Conservation (phyloP, 2,113 vertebrate species). For the Piliocolobus tephrosceles region DNA sequence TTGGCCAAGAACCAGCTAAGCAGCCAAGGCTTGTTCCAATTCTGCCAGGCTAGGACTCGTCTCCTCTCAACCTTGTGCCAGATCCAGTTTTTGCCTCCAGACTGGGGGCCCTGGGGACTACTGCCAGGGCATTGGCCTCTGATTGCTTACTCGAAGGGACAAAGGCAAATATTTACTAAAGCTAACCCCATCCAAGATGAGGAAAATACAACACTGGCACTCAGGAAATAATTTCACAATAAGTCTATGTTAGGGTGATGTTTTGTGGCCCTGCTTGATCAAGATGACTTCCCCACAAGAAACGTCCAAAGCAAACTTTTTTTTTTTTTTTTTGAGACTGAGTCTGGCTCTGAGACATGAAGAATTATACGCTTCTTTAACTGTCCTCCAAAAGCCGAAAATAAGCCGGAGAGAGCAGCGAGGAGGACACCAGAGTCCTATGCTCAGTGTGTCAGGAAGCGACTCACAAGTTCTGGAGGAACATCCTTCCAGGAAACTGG, state of each 20-base stretch:
- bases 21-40: background rate
- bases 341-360: background rate
- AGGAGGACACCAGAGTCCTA: background rate
- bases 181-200: background rate
- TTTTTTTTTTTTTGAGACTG: no score
- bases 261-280: conserved; percentile 55
- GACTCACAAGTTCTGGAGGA: background rate
- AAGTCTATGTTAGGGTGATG: background rate
- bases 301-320: conserved; percentile 33
- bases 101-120: background rate
- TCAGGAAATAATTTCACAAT: conserved; percentile 51
- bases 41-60: background rate
- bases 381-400: background rate
- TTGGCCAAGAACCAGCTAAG: background rate
- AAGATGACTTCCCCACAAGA: conserved; percentile 12
- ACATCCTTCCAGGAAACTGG: conserved; percentile 1
- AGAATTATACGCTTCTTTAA: background rate
- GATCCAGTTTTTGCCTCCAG: background rate
- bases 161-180: conserved; percentile 20
- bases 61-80: background rate
- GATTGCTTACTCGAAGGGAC: background rate
- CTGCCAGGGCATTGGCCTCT: background rate
- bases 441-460: background rate
- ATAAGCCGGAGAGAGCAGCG: background rate
- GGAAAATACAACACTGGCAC: background rate